Evolutionary conservation across 2,113 vertebrate species (phyloP), one percentile per base, ranked within the genome.

Genomic region (Coptodon rendalli): DNA sequence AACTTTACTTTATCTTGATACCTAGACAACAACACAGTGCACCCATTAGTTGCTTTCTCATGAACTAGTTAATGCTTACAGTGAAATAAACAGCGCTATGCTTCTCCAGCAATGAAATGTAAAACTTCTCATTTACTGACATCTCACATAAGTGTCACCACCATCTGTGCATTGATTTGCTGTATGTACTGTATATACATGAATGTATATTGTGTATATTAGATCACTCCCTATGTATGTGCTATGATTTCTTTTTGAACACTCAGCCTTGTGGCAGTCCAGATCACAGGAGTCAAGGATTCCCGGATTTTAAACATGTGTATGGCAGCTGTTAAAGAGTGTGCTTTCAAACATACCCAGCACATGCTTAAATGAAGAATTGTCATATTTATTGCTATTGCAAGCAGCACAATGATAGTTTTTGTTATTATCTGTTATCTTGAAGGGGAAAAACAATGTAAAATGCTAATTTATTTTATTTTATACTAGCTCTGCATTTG

Each of bases 121-220:
- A 89, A 88, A 89, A 52, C 22, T 80, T 84, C 24, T 82, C 56
- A 88, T 87, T 80, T 89, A 86, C 38, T 53, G 86, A 85, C 91
- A 86, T 85, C 90, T 91, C 54, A 52, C 91, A 79, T 91, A 71
- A 80, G 87, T 82, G 81, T 88, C 88, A 80, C 71, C 88, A 91
- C 93, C 92, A 92, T 95, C 86, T 88, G 95, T 96, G 95, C 95
- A 94, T 96, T 94, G 90, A 93, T 91, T 96, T 95, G 91, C 91
- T 95, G 94, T 94, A 94, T 94, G 94, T 95, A 94, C 81, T 96
- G 91, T 94, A 94, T 91, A 94, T 93, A 94, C 94, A 89, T 95
- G 87, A 93, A 93, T 96, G 93, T 96, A 95, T 94, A 95, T 95
- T 92, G 93, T 96, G 93, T 96, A 96, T 94, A 96, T 96, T 94